Conservation (phyloP, 2,888 invertebrate species). For the Fragum fragum region DNA sequence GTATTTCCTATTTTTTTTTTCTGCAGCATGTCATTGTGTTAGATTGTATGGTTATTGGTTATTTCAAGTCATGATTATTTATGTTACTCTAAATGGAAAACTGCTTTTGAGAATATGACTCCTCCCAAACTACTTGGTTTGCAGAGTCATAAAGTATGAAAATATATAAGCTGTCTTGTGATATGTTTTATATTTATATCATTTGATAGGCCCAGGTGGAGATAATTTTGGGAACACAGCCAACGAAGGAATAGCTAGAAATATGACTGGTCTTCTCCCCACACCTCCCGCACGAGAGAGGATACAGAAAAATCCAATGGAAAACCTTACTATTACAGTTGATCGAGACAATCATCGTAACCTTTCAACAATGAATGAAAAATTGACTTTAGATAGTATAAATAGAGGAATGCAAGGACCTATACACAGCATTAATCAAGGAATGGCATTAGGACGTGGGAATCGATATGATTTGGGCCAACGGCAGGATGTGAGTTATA, state of each 20-base stretch:
- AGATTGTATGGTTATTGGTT: no score
- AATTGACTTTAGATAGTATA: background rate
- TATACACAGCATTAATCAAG: background rate
- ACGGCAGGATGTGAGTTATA: background rate
- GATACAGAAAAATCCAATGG: background rate
- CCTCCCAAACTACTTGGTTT: no score
- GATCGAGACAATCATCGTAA: conserved; percentile 24
- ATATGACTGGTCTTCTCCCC: background rate
- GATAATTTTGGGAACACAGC: background rate
- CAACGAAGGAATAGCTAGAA: background rate
- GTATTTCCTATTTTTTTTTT: no score
- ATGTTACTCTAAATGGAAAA: no score
- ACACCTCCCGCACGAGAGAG: background rate
- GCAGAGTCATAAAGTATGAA: no score
- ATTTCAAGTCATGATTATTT: no score
- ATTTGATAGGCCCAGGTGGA: conserved; percentile 2
- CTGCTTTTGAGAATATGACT: no score
- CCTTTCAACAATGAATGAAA: conserved; percentile 14
- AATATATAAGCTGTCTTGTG: no score
- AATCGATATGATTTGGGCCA: background rate
- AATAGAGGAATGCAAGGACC: background rate
- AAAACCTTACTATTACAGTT: conserved; percentile 19
- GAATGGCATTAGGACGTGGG: background rate
- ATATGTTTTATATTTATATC: no score
- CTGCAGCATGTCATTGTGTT: no score